Evolutionary conservation across 2,113 vertebrate genomes (phyloP).

Genomic region (Callopanchax toddi): DNA sequence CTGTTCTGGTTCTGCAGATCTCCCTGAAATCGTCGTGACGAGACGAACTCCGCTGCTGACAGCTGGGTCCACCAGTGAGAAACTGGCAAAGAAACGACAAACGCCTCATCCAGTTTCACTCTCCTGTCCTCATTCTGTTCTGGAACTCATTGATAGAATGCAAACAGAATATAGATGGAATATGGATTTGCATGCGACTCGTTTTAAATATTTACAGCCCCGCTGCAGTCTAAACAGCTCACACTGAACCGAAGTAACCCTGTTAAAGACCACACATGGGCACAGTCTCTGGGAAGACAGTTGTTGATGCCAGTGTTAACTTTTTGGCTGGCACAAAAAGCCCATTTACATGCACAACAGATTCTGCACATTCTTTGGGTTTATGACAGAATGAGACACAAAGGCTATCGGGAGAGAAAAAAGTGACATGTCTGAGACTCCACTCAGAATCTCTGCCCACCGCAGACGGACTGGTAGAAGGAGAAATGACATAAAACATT

Average conservation of each 20-base stretch:
- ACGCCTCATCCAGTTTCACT: slow-evolving; percentile 22
- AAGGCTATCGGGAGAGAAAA: slow-evolving; percentile 19
- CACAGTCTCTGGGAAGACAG: slow-evolving; percentile 6
- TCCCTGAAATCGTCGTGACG: slow-evolving; percentile 25
- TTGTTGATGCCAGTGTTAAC: slow-evolving; percentile 49
- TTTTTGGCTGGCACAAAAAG: slow-evolving; percentile 31
- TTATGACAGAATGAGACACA: slow-evolving; percentile 39
- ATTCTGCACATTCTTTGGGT: slow-evolving; percentile 47
- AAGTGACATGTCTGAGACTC: slow-evolving; percentile 43
- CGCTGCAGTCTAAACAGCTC: slow-evolving; percentile 10
- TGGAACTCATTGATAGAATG: neutral
- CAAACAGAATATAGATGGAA: neutral
- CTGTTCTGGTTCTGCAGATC: slow-evolving; percentile 28
- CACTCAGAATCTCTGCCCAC: slow-evolving; percentile 5
- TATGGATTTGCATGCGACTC: slow-evolving; percentile 2
- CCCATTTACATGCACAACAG: slow-evolving; percentile 22
- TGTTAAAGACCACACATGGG: slow-evolving; percentile 49
- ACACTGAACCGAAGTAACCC: slow-evolving; percentile 23
- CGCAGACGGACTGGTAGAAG: slow-evolving; percentile 5
- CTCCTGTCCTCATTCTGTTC: slow-evolving; percentile 7
- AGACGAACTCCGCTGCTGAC: slow-evolving; percentile 17
- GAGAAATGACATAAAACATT: neutral
- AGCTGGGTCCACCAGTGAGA: slow-evolving; percentile 26
- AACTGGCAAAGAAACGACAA: slow-evolving; percentile 15
- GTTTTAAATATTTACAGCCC: slow-evolving; percentile 1